phyloP scores from a whole-genome alignment of 1,140 invertebrate species.

The Drosophila punjabiensis region DNA sequence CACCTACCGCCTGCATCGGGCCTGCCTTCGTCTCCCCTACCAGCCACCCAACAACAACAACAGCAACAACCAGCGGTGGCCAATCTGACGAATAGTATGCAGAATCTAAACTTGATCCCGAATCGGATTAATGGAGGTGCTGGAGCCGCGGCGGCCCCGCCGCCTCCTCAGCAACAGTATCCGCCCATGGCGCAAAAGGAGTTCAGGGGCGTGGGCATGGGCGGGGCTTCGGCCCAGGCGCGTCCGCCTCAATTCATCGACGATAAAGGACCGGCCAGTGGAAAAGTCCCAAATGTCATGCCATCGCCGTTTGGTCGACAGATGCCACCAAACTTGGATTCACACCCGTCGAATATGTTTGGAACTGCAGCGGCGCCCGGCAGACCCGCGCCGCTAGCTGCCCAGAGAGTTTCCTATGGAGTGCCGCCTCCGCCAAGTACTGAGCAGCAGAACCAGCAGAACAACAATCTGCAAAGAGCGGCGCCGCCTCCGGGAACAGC shows the following conservation, averaged over 20 bases:
- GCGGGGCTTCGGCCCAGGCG: slow-evolving; percentile 41
- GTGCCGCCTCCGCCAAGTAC: slow-evolving; percentile 24
- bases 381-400: slow-evolving; percentile 14
- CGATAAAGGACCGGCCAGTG: neutral
- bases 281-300: slow-evolving; percentile 46
- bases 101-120: slow-evolving; percentile 62
- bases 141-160: neutral
- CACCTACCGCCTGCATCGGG: neutral
- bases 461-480: slow-evolving; percentile 44
- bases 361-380: slow-evolving; percentile 10
- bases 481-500: slow-evolving; percentile 20
- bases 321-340: slow-evolving; percentile 30
- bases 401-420: slow-evolving; percentile 47
- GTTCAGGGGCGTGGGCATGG: slow-evolving; percentile 57
- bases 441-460: slow-evolving; percentile 56
- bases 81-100: slow-evolving; percentile 60
- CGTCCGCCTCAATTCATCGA: slow-evolving; percentile 14
- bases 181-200: slow-evolving; percentile 23
- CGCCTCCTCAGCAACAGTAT: slow-evolving; percentile 4
- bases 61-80: slow-evolving; percentile 8
- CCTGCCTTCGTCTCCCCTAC: neutral
- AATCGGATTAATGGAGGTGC: slow-evolving; percentile 44
- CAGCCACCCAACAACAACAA: slow-evolving; percentile 7
- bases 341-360: slow-evolving; percentile 46
- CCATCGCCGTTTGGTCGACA: slow-evolving; percentile 36